Conservation (phyloP, 2,113 vertebrate genomes). For the Prochilodus magdalenae region DNA sequence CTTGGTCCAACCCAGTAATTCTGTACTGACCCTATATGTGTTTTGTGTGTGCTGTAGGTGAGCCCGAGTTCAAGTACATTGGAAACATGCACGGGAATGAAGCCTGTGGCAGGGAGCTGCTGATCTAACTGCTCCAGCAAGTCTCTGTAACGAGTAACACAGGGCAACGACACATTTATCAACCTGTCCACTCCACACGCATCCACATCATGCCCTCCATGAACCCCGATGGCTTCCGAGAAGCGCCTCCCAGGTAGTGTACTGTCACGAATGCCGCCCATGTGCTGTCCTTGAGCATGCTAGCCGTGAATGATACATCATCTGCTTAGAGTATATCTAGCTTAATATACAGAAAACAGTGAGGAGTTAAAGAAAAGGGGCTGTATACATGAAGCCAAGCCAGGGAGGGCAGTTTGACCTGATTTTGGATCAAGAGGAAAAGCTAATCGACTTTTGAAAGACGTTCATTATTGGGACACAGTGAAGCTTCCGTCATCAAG, state of each 20-base stretch:
- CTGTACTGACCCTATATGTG: constrained; percentile 6
- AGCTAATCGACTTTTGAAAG: too few species aligned
- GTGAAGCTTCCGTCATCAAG: too few species aligned
- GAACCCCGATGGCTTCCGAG: constrained; percentile 98
- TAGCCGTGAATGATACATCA: too few species aligned
- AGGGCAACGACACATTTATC: constrained; percentile 92
- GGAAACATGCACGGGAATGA: constrained; percentile 99
- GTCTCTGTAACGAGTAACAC: constrained; percentile 95
- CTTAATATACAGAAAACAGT: too few species aligned
- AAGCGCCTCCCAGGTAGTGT: constrained; percentile 93
- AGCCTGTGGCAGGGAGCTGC: constrained; percentile 92
- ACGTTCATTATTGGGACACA: too few species aligned
- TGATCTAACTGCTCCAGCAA: constrained; percentile 95
- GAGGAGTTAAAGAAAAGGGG: too few species aligned
- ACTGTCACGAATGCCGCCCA: background rate
- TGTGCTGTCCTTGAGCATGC: background rate
- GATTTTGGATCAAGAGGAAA: too few species aligned
- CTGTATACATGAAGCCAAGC: too few species aligned
- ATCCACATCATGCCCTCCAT: constrained; percentile 98
- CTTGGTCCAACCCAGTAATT: too few species aligned
- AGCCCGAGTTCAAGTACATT: constrained; percentile 98
- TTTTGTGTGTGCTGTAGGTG: constrained; percentile 78
- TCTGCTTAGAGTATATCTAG: too few species aligned
- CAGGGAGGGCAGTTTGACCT: too few species aligned
- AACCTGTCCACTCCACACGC: constrained; percentile 91